Conservation (phyloP, 2,888 invertebrate genomes). For the Sarcophaga variegata region DNA sequence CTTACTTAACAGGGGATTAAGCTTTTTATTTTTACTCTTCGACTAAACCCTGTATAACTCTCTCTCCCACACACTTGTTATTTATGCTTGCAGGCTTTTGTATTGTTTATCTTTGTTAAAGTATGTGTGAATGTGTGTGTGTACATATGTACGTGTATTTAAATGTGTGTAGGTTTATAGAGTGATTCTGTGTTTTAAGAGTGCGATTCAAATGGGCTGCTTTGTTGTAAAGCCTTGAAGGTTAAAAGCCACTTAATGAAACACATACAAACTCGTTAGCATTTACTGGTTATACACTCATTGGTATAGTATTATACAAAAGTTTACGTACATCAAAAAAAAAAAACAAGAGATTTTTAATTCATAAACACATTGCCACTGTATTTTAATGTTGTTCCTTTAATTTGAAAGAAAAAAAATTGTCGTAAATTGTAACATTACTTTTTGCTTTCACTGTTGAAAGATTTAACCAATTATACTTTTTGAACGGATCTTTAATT, state of each 20-base stretch:
- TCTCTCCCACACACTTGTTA: neutral
- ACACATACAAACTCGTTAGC: conserved; percentile 21
- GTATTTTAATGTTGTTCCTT: too few species aligned
- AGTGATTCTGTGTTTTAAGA: neutral
- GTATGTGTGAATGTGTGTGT: neutral
- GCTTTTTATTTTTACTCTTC: conserved; percentile 15
- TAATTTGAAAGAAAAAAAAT: too few species aligned
- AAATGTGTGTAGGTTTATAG: neutral
- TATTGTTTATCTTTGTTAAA: conserved; percentile 17
- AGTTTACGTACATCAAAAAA: neutral
- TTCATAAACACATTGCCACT: too few species aligned
- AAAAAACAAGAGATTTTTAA: too few species aligned
- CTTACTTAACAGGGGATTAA: conserved; percentile 63
- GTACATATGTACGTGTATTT: neutral
- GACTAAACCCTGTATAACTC: neutral
- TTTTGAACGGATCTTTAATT: too few species aligned
- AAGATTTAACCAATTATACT: too few species aligned
- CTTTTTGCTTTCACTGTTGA: too few species aligned
- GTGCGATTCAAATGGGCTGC: neutral
- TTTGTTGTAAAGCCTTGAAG: conserved; percentile 44
- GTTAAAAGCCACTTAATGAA: conserved; percentile 64
- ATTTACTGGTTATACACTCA: neutral
- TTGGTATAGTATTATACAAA: neutral
- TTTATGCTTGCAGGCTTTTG: neutral
- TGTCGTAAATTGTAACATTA: too few species aligned